Percentiles rank a stretch among this genome's conserved stretches.
Conservation (phyloP, 2,113 vertebrate species). For the Pachycephala philippinensis region DNA sequence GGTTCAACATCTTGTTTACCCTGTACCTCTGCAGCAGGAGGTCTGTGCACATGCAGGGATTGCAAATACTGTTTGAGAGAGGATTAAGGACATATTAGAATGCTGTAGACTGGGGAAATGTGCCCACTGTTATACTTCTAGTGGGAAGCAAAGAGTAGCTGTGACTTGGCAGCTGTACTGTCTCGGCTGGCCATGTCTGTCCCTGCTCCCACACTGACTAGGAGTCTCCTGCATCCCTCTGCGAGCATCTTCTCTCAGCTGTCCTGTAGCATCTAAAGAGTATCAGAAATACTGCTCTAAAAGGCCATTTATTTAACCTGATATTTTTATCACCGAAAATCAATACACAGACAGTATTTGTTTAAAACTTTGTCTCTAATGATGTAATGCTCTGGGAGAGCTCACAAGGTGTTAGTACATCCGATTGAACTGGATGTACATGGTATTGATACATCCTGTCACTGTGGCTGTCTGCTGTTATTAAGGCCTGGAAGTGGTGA, state of each 20-base stretch:
- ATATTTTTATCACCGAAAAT: background rate
- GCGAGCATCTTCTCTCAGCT: background rate
- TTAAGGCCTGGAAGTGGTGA: background rate
- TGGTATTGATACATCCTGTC: background rate
- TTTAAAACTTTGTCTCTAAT: background rate
- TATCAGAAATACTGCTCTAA: background rate
- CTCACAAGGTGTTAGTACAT: background rate
- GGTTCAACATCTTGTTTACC: background rate
- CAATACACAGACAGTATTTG: background rate
- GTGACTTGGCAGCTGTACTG: background rate
- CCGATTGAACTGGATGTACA: background rate
- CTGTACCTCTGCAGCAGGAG: background rate
- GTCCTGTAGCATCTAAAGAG: background rate
- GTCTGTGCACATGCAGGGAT: background rate
- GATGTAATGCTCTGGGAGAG: background rate
- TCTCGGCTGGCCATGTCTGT: background rate
- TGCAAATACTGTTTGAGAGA: background rate
- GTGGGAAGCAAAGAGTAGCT: background rate
- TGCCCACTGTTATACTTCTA: background rate
- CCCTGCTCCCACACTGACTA: background rate
- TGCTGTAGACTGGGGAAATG: background rate
- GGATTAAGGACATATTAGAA: background rate
- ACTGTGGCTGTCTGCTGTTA: slow-evolving; percentile 2
- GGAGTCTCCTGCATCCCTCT: background rate
- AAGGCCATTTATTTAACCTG: background rate